Percentiles rank a stretch among this genome's conserved stretches.
phyloP scores from a whole-genome alignment of 2,888 invertebrate species.

The Allolobophora icterica region DNA sequence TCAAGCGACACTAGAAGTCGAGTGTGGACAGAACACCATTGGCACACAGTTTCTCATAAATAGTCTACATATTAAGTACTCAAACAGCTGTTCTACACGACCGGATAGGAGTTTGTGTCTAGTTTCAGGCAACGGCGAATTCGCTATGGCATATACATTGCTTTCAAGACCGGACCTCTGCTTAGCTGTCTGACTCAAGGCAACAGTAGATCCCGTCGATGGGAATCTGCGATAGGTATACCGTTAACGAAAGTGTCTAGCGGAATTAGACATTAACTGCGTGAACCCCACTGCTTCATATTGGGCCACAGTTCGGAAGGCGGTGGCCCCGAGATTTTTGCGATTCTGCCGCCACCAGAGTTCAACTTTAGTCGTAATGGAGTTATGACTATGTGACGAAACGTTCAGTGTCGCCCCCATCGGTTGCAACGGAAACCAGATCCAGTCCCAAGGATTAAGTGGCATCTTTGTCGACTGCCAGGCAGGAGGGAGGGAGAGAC shows the following conservation, averaged over 20 bases:
- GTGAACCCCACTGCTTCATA: not conserved
- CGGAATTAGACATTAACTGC: not conserved
- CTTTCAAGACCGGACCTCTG: no score
- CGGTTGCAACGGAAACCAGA: not conserved
- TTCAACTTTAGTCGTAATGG: not conserved
- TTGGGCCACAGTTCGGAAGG: not conserved
- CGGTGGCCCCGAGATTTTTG: not conserved
- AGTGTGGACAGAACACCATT: not conserved
- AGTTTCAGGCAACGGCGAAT: not conserved
- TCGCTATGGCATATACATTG: not conserved
- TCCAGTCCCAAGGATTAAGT: not conserved
- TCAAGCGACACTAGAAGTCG: not conserved
- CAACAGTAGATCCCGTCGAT: no score
- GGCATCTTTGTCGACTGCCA: not conserved
- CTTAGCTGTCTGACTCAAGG: no score
- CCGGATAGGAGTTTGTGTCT: not conserved
- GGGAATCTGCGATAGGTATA: not conserved
- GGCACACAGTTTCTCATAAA: not conserved
- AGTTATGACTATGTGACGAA: not conserved
- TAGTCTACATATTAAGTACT: not conserved
- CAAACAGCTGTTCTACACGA: not conserved
- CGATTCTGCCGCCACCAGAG: not conserved
- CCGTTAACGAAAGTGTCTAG: not conserved
- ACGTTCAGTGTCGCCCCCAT: not conserved
- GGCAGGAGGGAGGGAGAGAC: not conserved